Evolutionary conservation across 2,113 vertebrate species (phyloP).

Genomic region (Struthio camelus): DNA sequence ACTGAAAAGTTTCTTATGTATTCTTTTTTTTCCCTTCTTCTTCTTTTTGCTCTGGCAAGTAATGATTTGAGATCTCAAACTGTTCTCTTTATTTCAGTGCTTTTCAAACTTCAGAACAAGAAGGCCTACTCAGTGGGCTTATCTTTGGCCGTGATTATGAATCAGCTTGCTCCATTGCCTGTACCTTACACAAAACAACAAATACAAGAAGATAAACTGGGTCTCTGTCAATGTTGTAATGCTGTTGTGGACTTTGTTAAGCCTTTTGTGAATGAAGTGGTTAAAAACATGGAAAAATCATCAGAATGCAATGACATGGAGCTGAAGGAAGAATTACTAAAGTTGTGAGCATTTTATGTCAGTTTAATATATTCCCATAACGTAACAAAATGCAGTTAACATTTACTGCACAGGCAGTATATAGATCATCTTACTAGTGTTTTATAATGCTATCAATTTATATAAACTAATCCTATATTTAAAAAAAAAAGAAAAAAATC

Average conservation of each 20-base stretch:
- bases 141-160: constrained; percentile 84
- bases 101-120: constrained; percentile 81
- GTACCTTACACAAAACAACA: constrained; percentile 89
- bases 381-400: not conserved
- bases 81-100: constrained; percentile 75
- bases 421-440: not conserved
- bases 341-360: constrained; percentile 84
- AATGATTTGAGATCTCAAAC: not conserved
- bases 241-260: constrained; percentile 80
- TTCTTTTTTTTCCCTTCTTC: too few species aligned
- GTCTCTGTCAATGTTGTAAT: constrained; percentile 84
- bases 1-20: not conserved
- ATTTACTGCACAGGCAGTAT: not conserved
- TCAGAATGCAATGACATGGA: constrained; percentile 64
- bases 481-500: not conserved
- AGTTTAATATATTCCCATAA: not conserved
- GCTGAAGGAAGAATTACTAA: constrained; percentile 85
- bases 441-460: not conserved
- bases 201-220: constrained; percentile 81
- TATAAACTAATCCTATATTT: not conserved
- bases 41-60: not conserved
- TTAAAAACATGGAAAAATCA: constrained; percentile 64
- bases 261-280: constrained; percentile 85
- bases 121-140: constrained; percentile 82
- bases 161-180: constrained; percentile 86